A percentile compares a stretch with the other conserved stretches of the same genome.
Conservation (phyloP, 2,888 invertebrate genomes). For the Rhogogaster chlorosoma region DNA sequence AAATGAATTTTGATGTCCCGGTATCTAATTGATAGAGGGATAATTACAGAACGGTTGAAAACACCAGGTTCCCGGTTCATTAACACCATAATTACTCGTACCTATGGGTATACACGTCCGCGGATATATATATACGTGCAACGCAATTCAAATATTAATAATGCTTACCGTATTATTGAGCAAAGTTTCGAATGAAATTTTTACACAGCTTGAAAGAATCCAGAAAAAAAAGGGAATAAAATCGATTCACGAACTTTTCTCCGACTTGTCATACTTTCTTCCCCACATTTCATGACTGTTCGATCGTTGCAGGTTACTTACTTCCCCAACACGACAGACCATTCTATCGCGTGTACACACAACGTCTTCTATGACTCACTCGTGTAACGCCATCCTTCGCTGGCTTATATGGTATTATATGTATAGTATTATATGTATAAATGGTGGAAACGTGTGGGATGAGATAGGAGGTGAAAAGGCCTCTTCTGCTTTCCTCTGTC, state of each 20-base stretch:
- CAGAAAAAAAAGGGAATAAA: background rate
- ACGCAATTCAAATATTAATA: background rate
- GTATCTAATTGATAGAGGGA: conserved; percentile 32
- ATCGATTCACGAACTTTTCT: background rate
- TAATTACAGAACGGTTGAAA: conserved; percentile 26
- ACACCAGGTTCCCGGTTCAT: conserved; percentile 9
- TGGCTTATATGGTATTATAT: conserved; percentile 10
- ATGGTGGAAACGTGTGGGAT: background rate
- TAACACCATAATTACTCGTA: conserved; percentile 2
- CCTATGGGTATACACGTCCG: background rate
- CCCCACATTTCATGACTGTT: background rate
- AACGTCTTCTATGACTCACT: conserved; percentile 28
- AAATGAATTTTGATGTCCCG: conserved; percentile 11
- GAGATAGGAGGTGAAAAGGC: background rate
- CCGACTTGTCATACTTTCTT: background rate
- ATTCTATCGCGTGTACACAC: background rate
- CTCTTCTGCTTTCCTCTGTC: background rate
- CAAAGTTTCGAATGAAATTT: background rate
- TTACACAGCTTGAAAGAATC: background rate
- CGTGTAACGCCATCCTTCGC: conserved; percentile 13
- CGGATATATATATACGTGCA: background rate
- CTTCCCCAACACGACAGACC: background rate
- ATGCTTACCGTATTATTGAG: background rate
- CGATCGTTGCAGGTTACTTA: background rate
- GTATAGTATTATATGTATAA: background rate